A percentile compares a stretch with the other conserved stretches of the same genome.
Conservation (phyloP, 2,113 vertebrate species). For the Illadopsis cleaveri region DNA sequence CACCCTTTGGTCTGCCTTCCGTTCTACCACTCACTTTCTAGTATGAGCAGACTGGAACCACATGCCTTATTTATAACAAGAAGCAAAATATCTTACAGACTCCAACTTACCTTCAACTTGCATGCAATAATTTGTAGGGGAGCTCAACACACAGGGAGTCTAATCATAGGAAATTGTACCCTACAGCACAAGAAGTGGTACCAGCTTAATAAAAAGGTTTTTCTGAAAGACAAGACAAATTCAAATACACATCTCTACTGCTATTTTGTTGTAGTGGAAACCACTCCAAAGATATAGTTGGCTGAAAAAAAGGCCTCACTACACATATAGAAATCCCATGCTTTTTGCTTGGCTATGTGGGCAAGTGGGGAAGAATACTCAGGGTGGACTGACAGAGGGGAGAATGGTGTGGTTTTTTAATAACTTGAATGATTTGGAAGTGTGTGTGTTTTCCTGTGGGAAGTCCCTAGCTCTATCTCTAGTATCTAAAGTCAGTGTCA, state of each 20-base stretch:
- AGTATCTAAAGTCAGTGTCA: slow-evolving; percentile 45
- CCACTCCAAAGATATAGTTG: not conserved
- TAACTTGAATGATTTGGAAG: not conserved
- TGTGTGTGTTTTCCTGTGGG: not conserved
- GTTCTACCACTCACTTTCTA: not conserved
- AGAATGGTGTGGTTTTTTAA: not conserved
- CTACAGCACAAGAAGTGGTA: not conserved
- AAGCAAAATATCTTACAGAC: not conserved
- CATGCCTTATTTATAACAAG: not conserved
- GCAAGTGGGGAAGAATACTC: not conserved
- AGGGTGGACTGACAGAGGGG: not conserved
- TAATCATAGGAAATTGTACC: not conserved
- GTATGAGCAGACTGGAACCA: not conserved
- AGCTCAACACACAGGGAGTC: not conserved
- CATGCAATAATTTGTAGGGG: not conserved
- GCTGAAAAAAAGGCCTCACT: not conserved
- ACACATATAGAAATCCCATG: not conserved
- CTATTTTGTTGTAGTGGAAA: not conserved
- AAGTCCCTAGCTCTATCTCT: slow-evolving; percentile 29
- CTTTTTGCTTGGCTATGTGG: not conserved
- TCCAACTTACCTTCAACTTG: not conserved
- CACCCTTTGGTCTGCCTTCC: not conserved
- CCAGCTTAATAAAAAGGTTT: not conserved
- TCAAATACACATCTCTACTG: not conserved
- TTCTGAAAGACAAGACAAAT: not conserved